phyloP scores from a whole-genome alignment of 2,797 vertebrate genomes.

The Hydrolagus colliei region DNA sequence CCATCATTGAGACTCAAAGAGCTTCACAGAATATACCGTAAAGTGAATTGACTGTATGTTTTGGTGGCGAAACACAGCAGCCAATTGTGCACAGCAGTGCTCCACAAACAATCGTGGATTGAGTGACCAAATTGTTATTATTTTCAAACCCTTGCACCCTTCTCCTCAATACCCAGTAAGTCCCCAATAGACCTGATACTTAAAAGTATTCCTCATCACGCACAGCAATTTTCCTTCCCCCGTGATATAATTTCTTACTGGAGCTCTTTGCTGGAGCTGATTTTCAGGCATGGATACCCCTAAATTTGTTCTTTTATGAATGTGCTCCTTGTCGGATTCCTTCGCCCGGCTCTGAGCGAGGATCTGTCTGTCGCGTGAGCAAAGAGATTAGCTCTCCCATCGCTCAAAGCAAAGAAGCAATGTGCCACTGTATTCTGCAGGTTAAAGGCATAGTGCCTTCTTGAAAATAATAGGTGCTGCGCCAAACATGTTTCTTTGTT shows the following conservation, averaged over 20 bases:
- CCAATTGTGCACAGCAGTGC: too few species aligned
- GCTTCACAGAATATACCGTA: too few species aligned
- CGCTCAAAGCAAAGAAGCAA: neutral
- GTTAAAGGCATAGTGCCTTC: neutral
- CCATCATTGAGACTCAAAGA: too few species aligned
- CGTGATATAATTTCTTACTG: constrained; percentile 20
- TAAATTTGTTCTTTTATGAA: constrained; percentile 25
- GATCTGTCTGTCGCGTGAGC: constrained; percentile 10
- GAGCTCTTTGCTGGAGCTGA: neutral
- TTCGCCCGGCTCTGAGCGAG: constrained; percentile 1
- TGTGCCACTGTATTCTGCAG: neutral
- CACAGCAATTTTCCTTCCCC: neutral
- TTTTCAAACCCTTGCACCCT: neutral
- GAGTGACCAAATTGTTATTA: too few species aligned
- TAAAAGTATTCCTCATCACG: constrained; percentile 12
- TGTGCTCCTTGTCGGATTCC: constrained; percentile 8
- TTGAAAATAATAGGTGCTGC: neutral
- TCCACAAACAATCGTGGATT: too few species aligned
- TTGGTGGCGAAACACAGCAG: too few species aligned
- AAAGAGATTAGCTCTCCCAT: constrained; percentile 16
- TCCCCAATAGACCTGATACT: neutral
- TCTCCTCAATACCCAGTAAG: neutral
- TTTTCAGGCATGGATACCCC: constrained; percentile 20
- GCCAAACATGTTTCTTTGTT: neutral
- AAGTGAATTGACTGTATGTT: too few species aligned